These are phyloP conservation scores for Ecdyonurus torrentis DNA, from an alignment of 2,888 invertebrate species.

Conservation along the genomic window DNA sequence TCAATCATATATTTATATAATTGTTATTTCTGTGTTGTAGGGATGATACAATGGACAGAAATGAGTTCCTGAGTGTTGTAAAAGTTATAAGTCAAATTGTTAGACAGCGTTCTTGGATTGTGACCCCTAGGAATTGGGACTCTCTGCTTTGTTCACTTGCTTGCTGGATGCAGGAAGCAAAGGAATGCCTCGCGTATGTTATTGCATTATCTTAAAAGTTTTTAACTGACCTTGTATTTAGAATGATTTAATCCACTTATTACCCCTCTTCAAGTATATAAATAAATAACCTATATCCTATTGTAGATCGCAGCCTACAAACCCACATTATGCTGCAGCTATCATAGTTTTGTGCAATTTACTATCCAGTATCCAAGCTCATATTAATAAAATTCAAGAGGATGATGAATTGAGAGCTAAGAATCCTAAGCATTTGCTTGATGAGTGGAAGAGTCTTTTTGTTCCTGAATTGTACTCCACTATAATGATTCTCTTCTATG, in stretches of 20 bases:
- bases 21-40: not conserved
- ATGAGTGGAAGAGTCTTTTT: not conserved
- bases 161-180: conserved; percentile 39
- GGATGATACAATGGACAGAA: not conserved
- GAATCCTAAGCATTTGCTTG: not conserved
- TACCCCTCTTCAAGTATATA: not conserved
- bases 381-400: not conserved
- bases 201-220: not conserved
- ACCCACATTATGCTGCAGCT: not conserved
- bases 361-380: not conserved
- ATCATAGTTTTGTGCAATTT: not conserved
- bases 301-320: not conserved
- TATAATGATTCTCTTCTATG: not conserved
- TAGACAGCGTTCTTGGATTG: conserved; percentile 17
- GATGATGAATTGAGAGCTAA: not conserved
- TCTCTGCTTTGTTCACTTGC: conserved; percentile 50
- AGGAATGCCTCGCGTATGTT: not conserved
- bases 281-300: not conserved
- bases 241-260: not conserved
- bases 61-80: not conserved
- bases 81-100: conserved; percentile 17
- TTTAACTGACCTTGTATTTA: not conserved
- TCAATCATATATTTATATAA: no score
- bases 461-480: not conserved
- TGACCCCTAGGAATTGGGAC: conserved; percentile 48